A percentile compares a stretch with the other conserved stretches of the same genome.
These are phyloP conservation scores for Oceanodroma tethys DNA, from an alignment of 2,113 vertebrate species.

Conservation along the genomic window DNA sequence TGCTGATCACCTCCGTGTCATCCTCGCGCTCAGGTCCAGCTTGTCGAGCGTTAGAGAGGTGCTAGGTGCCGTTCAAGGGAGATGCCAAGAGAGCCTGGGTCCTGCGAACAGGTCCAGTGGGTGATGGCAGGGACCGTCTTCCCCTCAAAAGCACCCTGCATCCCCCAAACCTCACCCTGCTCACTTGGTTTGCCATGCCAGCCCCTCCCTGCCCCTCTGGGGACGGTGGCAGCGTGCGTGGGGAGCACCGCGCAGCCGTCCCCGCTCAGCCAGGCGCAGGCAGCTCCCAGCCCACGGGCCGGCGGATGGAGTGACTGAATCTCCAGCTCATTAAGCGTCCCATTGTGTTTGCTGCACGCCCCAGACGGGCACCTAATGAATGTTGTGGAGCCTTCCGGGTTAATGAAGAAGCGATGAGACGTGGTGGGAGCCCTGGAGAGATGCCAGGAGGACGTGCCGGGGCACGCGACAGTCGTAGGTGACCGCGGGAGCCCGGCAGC, in stretches of 20 bases:
- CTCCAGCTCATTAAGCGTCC: background rate
- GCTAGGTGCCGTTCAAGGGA: background rate
- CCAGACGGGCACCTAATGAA: background rate
- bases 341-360: background rate
- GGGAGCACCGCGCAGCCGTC: background rate
- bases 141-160: background rate
- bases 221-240: fast-evolving
- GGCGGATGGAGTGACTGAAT: background rate
- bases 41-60: background rate
- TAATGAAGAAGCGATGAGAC: background rate
- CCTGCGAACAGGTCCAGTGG: too few species aligned
- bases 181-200: background rate
- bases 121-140: background rate
- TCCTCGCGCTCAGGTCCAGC: background rate
- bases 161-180: background rate
- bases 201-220: background rate
- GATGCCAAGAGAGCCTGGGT: background rate
- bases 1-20: background rate
- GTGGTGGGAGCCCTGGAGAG: background rate
- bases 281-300: background rate
- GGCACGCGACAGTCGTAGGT: fast-evolving
- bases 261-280: background rate
- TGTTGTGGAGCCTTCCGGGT: background rate
- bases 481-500: background rate
- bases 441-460: background rate